Evolutionary conservation across 2,113 vertebrate genomes (phyloP), one percentile per base, ranked within the genome.

Genomic region (Entomyzon cyanotis): DNA sequence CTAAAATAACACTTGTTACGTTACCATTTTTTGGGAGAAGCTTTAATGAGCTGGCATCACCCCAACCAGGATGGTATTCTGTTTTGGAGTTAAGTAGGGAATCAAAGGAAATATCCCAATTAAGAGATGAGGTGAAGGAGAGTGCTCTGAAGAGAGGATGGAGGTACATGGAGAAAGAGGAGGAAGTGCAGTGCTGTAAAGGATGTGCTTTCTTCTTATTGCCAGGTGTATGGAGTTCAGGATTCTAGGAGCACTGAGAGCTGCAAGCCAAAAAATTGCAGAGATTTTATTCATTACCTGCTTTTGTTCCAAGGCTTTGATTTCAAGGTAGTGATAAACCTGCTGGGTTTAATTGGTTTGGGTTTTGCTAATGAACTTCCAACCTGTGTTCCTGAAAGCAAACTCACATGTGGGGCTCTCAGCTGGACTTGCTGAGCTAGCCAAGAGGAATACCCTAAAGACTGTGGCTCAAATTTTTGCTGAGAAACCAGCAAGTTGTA

Each of bases 371-470:
- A 22, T 39, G 42, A 67, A 42, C 46, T 73, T 80, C 24, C 62
- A 16, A 35, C 33, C 14, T 33, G 12, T 73, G 27, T 60, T 59
- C 35, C 37, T 73, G 39, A 88, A 92, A 53, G 55, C 28, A 56
- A 23, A 5, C 16, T 80, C 0, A 0, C n/a, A 23, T 19, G 55
- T 49, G 8, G 10, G 73, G 22, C 7, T 3, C 7, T 71, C 10
- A 33, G 0, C 6, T 77, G 28, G n/a, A 46, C 53, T n/a, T 90
- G 83, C 27, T 86, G 55, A 44, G 46, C 56, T 63, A 68, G 44
- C 11, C 62, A 42, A 17, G 15, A 58, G 37, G 47, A 78, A 15
- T 53, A 65, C 28, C 27, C 24, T 47, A 56, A 55, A 28, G 33
- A 5, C 62, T 39, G 50, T 52, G 50, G 37, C 62, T 91, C 0